Conservation (phyloP, 2,113 vertebrate species). For the Rattus rattus region DNA sequence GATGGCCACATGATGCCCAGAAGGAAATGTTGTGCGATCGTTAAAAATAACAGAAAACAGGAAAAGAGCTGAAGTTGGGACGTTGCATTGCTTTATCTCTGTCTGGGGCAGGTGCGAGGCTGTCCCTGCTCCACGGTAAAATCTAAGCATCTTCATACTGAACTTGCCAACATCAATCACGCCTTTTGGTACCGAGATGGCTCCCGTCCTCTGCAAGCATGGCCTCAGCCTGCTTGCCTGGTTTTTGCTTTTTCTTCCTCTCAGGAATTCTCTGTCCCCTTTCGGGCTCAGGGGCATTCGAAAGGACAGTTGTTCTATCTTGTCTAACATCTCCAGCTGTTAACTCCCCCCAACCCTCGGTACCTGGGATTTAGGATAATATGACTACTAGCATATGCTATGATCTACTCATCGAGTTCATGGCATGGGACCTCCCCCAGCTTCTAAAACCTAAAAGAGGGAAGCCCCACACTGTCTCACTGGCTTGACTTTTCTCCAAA, state of each 20-base stretch:
- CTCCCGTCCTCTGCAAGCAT: not conserved
- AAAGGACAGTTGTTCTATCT: not conserved
- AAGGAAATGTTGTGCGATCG: not conserved
- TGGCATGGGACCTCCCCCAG: not conserved
- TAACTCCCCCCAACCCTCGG: fast-evolving
- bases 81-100: not conserved
- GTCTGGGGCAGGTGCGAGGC: not conserved
- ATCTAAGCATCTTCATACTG: not conserved
- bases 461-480: not conserved
- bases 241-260: not conserved
- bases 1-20: not conserved
- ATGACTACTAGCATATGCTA: not conserved
- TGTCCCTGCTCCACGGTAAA: not conserved
- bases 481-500: not conserved
- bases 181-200: not conserved
- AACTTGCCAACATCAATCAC: not conserved
- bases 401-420: not conserved
- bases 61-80: not conserved
- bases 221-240: not conserved
- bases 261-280: not conserved
- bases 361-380: not conserved
- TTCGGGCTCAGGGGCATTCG: not conserved
- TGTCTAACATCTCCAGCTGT: not conserved
- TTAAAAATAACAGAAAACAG: not conserved
- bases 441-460: not conserved